phyloP scores from a whole-genome alignment of 2,888 invertebrate species.

The Ophraella communa region DNA sequence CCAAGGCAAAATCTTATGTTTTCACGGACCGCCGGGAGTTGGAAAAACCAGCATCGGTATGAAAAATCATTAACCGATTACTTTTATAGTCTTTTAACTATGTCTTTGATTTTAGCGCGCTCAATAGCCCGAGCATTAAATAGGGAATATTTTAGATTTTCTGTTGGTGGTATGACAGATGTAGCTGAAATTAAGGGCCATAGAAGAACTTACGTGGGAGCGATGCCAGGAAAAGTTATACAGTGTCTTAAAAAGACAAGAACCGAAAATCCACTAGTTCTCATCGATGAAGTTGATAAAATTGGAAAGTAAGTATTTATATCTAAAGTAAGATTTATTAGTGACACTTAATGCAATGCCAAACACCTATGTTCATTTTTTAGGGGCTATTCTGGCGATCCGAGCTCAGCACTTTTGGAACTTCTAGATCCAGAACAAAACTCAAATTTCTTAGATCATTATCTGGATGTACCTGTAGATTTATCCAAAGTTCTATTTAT shows the following conservation, averaged over 20 bases:
- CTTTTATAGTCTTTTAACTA: neutral
- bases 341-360: no score
- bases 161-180: constrained; percentile 99
- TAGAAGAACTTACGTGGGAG: constrained; percentile 96
- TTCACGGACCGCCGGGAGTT: constrained; percentile 98
- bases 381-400: constrained; percentile 96
- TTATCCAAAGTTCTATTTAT: constrained; percentile 96
- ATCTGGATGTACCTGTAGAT: constrained; percentile 96
- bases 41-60: constrained; percentile 95
- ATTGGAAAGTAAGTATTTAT: constrained; percentile 91
- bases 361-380: no score
- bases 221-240: constrained; percentile 99
- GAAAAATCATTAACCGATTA: constrained; percentile 39
- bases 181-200: constrained; percentile 99
- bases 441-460: constrained; percentile 97
- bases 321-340: no score
- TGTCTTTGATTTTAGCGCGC: constrained; percentile 67
- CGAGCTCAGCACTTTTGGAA: constrained; percentile 95
- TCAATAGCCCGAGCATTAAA: constrained; percentile 95
- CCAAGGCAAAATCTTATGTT: constrained; percentile 98
- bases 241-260: constrained; percentile 98
- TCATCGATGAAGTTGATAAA: constrained; percentile 98
- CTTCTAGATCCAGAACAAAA: constrained; percentile 99
- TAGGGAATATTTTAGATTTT: constrained; percentile 97
- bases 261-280: constrained; percentile 96